Evolutionary conservation across 2,797 vertebrate genomes (phyloP), one percentile per base, ranked within the genome.

Genomic region (Rhinogobio ventralis): DNA sequence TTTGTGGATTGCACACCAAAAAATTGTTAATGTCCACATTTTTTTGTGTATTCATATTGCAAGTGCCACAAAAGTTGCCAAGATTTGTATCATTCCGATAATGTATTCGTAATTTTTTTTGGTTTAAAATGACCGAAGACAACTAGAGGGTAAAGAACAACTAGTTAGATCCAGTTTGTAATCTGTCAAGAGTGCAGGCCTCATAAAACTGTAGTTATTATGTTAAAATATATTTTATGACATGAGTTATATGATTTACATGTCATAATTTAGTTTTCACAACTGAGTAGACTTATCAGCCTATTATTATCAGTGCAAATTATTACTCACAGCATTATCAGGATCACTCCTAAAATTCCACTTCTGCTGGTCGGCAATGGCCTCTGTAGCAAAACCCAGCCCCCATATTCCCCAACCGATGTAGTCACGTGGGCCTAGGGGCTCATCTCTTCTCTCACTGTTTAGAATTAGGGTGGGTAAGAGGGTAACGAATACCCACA

Each of bases 401-500:
- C 91, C 92, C 96, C 96, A 96, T 2, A 95, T 2, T 10, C 90
- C 88, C 96, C 96, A 97, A 73, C 96, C 96, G 0, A 94, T 28
- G 36, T 94, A 95, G 92, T 96, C 96, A 86, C 92, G 93, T 1
- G 87, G 23, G 39, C 95, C 94, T 72, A 97, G 89, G 55, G 95
- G 94, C 53, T 89, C 83, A 30, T 95, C 91, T 28, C 25, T 90
- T 89, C 74, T 92, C 87, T 96, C 94, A 1, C 64, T 91, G 89
- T 97, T 97, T 69, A 97, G 89, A 90, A 96, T 94, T 46, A 97
- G 92, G 46, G 96, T 96, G 86, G 96, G 96, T 85, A 96, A 92
- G 20, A 96, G 94, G 53, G 96, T 96, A 85, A 94, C 74, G 83
- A 96, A 96, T 64, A 97, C 90, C 96, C 96, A 97, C 82, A 95